Percentiles rank a stretch among this genome's conserved stretches.
phyloP scores from a whole-genome alignment of 2,113 vertebrate genomes.

The Syngnathoides biaculeatus region DNA sequence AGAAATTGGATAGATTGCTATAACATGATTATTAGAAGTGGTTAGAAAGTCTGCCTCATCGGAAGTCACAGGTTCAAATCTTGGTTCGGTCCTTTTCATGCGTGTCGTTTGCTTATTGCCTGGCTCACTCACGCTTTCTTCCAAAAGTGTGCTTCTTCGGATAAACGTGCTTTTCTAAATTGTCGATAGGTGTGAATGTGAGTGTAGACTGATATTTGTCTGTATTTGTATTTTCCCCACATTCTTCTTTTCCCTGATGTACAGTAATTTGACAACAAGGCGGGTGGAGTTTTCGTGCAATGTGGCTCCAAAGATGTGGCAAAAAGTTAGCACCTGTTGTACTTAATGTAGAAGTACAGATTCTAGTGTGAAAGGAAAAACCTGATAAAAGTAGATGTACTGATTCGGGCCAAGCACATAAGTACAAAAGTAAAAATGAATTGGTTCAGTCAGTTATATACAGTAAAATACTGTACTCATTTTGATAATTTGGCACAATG shows the following conservation, averaged over 20 bases:
- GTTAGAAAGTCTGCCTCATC: not conserved
- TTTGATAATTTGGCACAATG: too few species aligned
- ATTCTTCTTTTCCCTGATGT: not conserved
- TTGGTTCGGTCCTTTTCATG: too few species aligned
- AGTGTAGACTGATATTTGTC: too few species aligned
- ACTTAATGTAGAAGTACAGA: not conserved
- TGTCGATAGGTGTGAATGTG: too few species aligned
- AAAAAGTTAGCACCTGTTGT: not conserved
- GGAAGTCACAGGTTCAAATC: not conserved
- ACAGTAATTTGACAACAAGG: not conserved
- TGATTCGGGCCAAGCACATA: not conserved
- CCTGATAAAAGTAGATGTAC: not conserved
- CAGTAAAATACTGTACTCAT: too few species aligned
- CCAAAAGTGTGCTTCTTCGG: not conserved
- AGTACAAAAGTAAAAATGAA: too few species aligned
- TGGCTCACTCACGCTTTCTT: not conserved
- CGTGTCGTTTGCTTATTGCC: not conserved
- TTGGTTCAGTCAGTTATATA: too few species aligned
- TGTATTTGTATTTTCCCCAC: too few species aligned
- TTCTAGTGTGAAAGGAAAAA: not conserved
- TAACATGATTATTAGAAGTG: too few species aligned
- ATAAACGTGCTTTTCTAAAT: not conserved
- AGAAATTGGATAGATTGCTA: not conserved
- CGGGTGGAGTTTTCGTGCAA: not conserved
- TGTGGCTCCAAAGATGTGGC: not conserved